Percentiles rank a stretch among this genome's conserved stretches.
phyloP scores from a whole-genome alignment of 2,888 invertebrate species.

The Tachina grossa region DNA sequence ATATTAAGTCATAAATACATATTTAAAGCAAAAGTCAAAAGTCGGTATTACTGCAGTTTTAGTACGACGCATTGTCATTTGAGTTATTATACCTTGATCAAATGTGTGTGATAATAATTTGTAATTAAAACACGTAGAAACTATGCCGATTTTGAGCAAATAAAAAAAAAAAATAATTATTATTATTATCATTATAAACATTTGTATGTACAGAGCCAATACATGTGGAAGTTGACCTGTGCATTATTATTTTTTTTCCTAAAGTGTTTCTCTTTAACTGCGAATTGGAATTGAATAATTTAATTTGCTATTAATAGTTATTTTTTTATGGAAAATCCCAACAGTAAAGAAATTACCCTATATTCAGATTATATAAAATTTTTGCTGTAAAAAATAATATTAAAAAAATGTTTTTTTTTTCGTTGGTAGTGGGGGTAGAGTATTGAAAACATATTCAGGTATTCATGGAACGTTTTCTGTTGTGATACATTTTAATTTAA shows the following conservation, averaged over 20 bases:
- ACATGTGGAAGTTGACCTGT: conserved; percentile 17
- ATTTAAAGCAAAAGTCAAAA: conserved; percentile 36
- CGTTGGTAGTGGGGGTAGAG: conserved; percentile 2
- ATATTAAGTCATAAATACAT: background rate
- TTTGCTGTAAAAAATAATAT: background rate
- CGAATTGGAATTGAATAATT: background rate
- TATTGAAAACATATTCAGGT: conserved; percentile 40
- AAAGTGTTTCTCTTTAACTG: background rate
- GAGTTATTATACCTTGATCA: conserved; percentile 56
- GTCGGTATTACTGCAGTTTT: conserved; percentile 24
- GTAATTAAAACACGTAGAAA: conserved; percentile 70
- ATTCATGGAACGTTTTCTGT: conserved; percentile 33
- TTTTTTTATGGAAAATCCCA: background rate
- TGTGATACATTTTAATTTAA: conserved; percentile 38
- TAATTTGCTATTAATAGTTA: background rate
- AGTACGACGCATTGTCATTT: conserved; percentile 15
- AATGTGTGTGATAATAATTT: conserved; percentile 65
- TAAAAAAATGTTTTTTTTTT: conserved; percentile 15
- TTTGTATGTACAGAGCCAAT: conserved; percentile 7
- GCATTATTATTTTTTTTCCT: background rate
- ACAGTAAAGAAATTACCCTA: background rate
- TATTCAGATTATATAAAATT: conserved; percentile 11
- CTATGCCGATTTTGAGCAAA: conserved; percentile 43
- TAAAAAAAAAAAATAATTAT: background rate
- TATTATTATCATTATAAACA: background rate